phyloP scores from a whole-genome alignment of 2,888 invertebrate species.

The Colletes collaris region DNA sequence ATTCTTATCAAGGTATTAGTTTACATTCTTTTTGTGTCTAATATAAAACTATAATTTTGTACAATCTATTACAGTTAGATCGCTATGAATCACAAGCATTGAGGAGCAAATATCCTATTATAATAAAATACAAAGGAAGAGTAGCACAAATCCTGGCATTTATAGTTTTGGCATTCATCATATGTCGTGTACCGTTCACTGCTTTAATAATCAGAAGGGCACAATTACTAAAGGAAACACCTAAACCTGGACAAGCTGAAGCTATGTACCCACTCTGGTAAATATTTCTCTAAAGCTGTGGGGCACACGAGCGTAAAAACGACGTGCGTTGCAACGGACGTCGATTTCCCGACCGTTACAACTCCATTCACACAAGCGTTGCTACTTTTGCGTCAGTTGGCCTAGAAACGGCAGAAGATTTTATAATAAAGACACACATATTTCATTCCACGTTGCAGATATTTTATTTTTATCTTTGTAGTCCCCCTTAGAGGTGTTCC shows the following conservation, averaged over 20 bases:
- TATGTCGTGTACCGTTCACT: constrained; percentile 90
- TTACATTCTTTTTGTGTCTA: background rate
- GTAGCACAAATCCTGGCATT: constrained; percentile 89
- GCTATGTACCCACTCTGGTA: constrained; percentile 70
- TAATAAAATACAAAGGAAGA: constrained; percentile 87
- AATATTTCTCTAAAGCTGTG: constrained; percentile 9
- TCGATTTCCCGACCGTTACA: too few species aligned
- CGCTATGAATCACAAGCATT: constrained; percentile 87
- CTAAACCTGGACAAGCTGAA: constrained; percentile 70
- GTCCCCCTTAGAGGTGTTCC: too few species aligned
- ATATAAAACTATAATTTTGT: background rate
- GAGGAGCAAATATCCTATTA: constrained; percentile 86
- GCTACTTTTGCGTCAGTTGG: too few species aligned
- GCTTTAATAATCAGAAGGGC: constrained; percentile 88
- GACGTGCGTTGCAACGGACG: too few species aligned
- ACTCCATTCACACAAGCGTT: too few species aligned
- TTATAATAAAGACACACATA: too few species aligned
- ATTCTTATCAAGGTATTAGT: constrained; percentile 87
- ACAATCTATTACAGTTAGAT: constrained; percentile 84
- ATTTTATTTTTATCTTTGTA: too few species aligned
- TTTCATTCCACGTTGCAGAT: too few species aligned
- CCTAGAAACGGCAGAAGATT: too few species aligned
- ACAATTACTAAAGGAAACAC: constrained; percentile 81
- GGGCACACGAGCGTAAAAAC: too few species aligned
- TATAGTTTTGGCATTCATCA: constrained; percentile 87